phyloP scores from a whole-genome alignment of 2,113 vertebrate species.

The Aix galericulata region DNA sequence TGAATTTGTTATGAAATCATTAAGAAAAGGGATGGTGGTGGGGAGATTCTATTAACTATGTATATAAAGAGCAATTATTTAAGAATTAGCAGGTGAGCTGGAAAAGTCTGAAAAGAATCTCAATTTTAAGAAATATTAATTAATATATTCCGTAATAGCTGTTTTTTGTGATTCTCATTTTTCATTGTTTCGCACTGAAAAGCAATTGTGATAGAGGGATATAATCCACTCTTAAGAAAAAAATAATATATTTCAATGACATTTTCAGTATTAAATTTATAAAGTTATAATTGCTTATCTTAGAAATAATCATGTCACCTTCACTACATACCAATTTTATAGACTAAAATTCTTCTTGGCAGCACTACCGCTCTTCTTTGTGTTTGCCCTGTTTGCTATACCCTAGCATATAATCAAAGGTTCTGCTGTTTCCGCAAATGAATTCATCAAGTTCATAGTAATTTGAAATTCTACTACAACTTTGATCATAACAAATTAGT shows the following conservation, averaged over 20 bases:
- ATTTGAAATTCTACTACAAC: slow-evolving; percentile 18
- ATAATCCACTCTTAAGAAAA: not conserved
- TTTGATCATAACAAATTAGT: slow-evolving; percentile 51
- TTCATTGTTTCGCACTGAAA: not conserved
- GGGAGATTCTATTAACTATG: not conserved
- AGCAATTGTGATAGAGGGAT: not conserved
- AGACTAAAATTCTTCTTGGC: not conserved
- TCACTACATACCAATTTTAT: not conserved
- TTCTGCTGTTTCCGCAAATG: slow-evolving; percentile 24
- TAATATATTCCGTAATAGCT: not conserved
- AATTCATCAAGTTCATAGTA: not conserved
- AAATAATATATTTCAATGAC: not conserved
- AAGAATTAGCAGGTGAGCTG: not conserved
- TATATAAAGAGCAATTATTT: not conserved
- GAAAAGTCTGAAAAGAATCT: not conserved
- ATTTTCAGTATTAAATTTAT: not conserved
- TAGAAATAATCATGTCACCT: not conserved
- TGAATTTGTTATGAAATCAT: not conserved
- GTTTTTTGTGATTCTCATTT: not conserved
- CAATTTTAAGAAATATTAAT: not conserved
- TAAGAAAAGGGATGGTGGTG: not conserved
- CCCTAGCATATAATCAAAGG: not conserved
- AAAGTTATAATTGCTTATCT: not conserved
- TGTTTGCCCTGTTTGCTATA: not conserved
- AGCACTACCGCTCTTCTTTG: not conserved